Conservation (phyloP, 92 coral and sea anemone species). For the Muricea muricata region DNA sequence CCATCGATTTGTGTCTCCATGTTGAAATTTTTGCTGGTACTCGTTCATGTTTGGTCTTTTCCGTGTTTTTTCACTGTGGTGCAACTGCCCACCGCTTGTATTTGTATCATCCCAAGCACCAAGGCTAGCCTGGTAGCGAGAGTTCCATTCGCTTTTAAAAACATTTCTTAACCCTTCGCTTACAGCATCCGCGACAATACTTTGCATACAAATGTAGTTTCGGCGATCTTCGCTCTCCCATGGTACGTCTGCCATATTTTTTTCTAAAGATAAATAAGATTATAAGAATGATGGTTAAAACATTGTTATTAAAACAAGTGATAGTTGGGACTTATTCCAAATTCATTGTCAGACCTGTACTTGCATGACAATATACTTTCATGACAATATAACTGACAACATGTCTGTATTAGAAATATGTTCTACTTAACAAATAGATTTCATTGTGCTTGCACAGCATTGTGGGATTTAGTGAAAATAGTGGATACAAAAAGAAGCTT, state of each 20-base stretch:
- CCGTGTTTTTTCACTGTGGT: not conserved
- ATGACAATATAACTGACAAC: too few relatives aligned
- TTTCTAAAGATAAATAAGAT: too few relatives aligned
- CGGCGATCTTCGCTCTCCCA: not conserved
- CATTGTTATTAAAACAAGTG: too few relatives aligned
- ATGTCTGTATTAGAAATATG: too few relatives aligned
- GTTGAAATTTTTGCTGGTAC: conserved; percentile 23
- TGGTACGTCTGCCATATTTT: not conserved
- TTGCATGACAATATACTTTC: too few relatives aligned
- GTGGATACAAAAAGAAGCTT: too few relatives aligned
- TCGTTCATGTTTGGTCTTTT: conserved; percentile 6
- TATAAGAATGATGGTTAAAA: too few relatives aligned
- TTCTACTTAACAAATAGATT: too few relatives aligned
- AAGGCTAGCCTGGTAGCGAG: conserved; percentile 21
- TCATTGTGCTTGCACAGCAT: too few relatives aligned
- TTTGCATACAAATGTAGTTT: not conserved
- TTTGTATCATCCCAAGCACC: conserved; percentile 65
- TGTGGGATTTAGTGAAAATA: too few relatives aligned
- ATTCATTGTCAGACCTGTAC: too few relatives aligned
- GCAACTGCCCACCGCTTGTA: conserved; percentile 53
- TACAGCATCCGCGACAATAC: conserved; percentile 20
- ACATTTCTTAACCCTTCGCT: conserved; percentile 27
- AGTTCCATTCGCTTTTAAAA: conserved; percentile 33
- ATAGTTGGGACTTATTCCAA: too few relatives aligned
- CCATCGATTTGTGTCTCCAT: conserved; percentile 64